These are phyloP conservation scores for Glyphotaelius pellucidus DNA, from an alignment of 2,888 invertebrate genomes.

Conservation along the genomic window DNA sequence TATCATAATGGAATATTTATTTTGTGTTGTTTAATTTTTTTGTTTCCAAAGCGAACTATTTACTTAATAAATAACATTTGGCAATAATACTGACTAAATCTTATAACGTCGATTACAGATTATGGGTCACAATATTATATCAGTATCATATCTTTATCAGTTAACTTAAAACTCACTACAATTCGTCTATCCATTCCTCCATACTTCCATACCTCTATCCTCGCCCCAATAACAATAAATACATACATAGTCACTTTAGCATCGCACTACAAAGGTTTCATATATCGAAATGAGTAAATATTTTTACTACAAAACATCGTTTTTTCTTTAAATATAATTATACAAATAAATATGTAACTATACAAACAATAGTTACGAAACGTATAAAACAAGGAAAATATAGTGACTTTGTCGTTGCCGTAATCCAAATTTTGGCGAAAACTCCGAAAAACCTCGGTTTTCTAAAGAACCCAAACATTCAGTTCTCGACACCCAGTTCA, in stretches of 20 bases:
- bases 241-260: slow-evolving; percentile 44
- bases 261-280: slow-evolving; percentile 44
- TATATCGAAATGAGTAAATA: slow-evolving; percentile 58
- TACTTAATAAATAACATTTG: slow-evolving; percentile 32
- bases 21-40: slow-evolving; percentile 10
- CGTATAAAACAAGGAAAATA: slow-evolving; percentile 58
- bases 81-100: slow-evolving; percentile 40
- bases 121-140: slow-evolving; percentile 5
- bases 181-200: background rate
- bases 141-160: slow-evolving; percentile 25
- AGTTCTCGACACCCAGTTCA: slow-evolving; percentile 17
- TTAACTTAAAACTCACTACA: background rate
- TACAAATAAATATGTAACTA: slow-evolving; percentile 57
- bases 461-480: slow-evolving; percentile 30
- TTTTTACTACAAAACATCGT: slow-evolving; percentile 53
- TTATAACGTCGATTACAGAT: slow-evolving; percentile 37
- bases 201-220: background rate
- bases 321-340: slow-evolving; percentile 34
- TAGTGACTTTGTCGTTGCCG: slow-evolving; percentile 56
- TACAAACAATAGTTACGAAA: slow-evolving; percentile 57
- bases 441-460: slow-evolving; percentile 30
- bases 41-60: slow-evolving; percentile 28
- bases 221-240: slow-evolving; percentile 7
- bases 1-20: slow-evolving; percentile 48
- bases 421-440: slow-evolving; percentile 45